phyloP scores from a whole-genome alignment of 2,113 vertebrate genomes.

The Cichladusa arquata region DNA sequence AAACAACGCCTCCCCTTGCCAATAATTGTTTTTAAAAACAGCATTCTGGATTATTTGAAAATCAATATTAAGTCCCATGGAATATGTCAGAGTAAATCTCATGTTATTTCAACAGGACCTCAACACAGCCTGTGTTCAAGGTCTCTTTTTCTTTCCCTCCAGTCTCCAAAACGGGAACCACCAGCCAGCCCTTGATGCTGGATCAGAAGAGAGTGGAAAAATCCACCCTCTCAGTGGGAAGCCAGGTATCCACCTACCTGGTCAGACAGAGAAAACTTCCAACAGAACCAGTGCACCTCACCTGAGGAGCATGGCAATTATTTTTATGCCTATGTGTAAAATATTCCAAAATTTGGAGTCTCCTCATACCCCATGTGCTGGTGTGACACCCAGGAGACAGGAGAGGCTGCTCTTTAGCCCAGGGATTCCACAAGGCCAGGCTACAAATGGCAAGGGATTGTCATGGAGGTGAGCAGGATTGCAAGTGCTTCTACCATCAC shows the following conservation, averaged over 20 bases:
- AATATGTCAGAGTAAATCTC: conserved; percentile 46
- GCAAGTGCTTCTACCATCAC: background rate
- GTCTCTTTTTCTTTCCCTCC: background rate
- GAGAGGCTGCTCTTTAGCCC: background rate
- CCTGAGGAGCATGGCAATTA: background rate
- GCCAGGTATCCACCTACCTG: background rate
- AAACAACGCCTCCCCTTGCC: conserved; percentile 53
- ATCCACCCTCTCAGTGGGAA: background rate
- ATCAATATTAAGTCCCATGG: conserved; percentile 51
- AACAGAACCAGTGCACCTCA: background rate
- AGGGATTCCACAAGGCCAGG: background rate
- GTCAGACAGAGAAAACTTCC: background rate
- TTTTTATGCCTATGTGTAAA: background rate
- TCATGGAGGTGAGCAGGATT: accelerated
- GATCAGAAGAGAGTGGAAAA: background rate
- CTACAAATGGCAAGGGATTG: background rate
- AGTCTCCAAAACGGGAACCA: background rate
- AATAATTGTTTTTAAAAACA: conserved; percentile 68
- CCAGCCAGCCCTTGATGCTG: background rate
- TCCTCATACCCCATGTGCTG: background rate
- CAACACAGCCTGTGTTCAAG: background rate
- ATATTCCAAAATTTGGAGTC: background rate
- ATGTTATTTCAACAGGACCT: conserved; percentile 37
- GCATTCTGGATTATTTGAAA: conserved; percentile 63
- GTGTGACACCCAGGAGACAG: accelerated